These are phyloP conservation scores for Actinia tenebrosa DNA, from an alignment of 64 coral and sea anemone genomes.

Conservation along the genomic window DNA sequence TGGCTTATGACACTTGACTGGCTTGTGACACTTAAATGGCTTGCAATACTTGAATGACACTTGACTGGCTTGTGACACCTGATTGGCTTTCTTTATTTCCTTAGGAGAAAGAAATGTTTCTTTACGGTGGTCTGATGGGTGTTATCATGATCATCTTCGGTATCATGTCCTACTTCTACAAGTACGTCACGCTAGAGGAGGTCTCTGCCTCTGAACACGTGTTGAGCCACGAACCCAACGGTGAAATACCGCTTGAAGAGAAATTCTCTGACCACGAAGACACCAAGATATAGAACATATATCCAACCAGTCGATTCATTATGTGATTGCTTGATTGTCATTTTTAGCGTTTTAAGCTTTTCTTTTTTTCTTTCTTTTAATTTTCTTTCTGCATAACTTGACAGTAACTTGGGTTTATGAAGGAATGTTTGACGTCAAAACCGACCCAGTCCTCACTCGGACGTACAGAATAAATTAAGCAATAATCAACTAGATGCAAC, in stretches of 20 bases:
- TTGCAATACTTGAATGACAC: neutral
- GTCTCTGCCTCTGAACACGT: neutral
- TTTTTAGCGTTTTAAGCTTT: neutral
- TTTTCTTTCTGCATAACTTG: neutral
- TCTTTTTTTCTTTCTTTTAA: too few relatives aligned
- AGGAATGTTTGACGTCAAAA: neutral
- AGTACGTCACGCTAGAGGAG: conserved; percentile 60
- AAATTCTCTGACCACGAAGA: neutral
- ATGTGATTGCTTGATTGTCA: neutral
- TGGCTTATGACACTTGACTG: neutral
- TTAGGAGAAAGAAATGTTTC: conserved; percentile 88
- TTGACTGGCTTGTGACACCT: neutral
- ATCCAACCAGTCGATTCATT: neutral
- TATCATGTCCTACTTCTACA: conserved; percentile 87
- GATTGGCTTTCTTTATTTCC: neutral
- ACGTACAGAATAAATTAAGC: neutral
- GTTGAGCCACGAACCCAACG: neutral
- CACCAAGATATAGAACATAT: conserved; percentile 22
- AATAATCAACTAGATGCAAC: neutral
- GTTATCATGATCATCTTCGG: conserved; percentile 78
- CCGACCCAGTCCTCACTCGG: neutral
- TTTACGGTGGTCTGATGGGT: conserved; percentile 86
- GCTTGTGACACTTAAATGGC: neutral
- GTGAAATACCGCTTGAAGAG: conserved; percentile 2
- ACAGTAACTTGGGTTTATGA: neutral